Percentiles rank a stretch among this genome's conserved stretches.
Conservation (phyloP, 2,888 invertebrate species). For the Lysandra bellargus region DNA sequence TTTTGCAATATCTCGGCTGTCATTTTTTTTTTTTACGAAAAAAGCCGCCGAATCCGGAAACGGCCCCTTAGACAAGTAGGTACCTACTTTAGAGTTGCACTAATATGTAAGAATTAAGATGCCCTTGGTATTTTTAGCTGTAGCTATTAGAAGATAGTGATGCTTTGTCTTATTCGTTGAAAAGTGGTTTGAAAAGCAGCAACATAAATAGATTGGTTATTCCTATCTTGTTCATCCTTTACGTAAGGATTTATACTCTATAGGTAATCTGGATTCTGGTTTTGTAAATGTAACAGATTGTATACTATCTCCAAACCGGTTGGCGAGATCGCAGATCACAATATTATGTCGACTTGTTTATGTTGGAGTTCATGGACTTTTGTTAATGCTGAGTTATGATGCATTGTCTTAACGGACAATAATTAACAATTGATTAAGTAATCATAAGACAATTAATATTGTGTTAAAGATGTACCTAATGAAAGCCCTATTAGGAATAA, state of each 20-base stretch:
- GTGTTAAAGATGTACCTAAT: background rate
- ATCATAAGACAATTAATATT: background rate
- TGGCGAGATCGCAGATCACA: background rate
- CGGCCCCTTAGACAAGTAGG: no score
- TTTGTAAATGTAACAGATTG: background rate
- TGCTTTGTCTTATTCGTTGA: no score
- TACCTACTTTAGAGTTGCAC: no score
- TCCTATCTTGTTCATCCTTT: no score
- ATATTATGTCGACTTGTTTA: background rate
- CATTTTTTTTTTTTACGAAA: no score
- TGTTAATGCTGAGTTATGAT: background rate
- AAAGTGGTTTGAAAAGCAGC: no score
- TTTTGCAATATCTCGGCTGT: background rate
- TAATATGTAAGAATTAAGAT: no score
- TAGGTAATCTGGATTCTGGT: background rate
- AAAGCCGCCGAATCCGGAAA: no score
- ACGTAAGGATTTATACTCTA: no score
- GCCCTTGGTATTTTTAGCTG: no score
- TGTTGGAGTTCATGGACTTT: constrained; percentile 1
- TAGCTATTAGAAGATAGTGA: no score
- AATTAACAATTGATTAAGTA: constrained; percentile 7
- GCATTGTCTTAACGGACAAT: background rate
- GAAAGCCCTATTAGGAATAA: background rate
- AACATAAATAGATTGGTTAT: no score
- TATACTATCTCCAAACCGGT: background rate